Conservation (phyloP, 1,140 invertebrate species). For the Sitobion miscanthi region DNA sequence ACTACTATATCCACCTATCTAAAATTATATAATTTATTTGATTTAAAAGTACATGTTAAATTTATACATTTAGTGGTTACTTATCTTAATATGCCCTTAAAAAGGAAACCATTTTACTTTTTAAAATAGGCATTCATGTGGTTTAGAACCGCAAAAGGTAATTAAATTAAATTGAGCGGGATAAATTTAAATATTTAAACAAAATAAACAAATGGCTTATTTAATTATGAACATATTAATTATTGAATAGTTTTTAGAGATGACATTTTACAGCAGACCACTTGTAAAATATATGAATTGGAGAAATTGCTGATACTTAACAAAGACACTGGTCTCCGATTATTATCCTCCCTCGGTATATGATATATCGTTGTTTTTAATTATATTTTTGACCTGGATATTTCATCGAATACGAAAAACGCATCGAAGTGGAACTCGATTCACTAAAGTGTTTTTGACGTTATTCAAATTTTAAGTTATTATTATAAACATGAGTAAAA, state of each 20-base stretch:
- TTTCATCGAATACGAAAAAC: background rate
- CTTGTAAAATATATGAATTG: background rate
- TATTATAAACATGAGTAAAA: constrained; percentile 18
- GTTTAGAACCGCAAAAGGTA: too few relatives aligned
- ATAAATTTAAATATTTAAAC: background rate
- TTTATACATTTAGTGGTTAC: background rate
- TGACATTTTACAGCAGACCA: background rate
- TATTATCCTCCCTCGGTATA: background rate
- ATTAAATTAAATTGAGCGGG: background rate
- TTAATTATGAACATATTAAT: background rate
- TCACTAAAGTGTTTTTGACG: background rate
- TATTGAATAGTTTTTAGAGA: background rate
- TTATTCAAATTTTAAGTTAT: constrained; percentile 10
- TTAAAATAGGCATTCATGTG: too few relatives aligned
- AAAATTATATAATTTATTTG: background rate
- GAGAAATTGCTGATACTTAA: background rate
- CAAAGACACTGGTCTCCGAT: background rate
- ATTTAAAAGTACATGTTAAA: background rate
- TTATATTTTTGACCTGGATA: background rate
- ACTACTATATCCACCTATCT: background rate
- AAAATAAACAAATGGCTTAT: background rate
- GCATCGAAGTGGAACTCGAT: background rate
- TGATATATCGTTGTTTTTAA: background rate
- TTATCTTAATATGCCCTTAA: background rate
- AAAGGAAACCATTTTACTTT: background rate